Evolutionary conservation across 1,140 invertebrate genomes (phyloP).

Genomic region (Zaprionus taronus): DNA sequence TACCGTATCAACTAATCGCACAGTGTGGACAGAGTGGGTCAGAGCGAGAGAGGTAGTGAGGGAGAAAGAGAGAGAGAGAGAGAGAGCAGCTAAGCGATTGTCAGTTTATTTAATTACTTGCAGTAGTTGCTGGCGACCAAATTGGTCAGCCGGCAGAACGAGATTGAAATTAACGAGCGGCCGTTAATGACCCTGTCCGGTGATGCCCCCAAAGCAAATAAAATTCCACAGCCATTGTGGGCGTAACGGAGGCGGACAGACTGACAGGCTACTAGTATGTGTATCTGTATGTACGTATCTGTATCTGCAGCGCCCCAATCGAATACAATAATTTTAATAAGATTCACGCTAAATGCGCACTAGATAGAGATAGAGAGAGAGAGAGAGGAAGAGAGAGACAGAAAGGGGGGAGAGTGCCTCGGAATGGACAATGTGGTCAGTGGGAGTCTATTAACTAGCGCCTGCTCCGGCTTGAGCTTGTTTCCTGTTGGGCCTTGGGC

Average conservation of each 20-base stretch:
- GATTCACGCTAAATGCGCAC: constrained; percentile 24
- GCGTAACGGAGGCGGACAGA: background rate
- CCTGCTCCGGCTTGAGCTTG: background rate
- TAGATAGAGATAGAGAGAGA: background rate
- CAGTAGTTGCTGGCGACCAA: constrained; percentile 21
- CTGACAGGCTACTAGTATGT: background rate
- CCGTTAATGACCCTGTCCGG: constrained; percentile 64
- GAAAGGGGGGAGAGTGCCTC: background rate
- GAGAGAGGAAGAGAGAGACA: background rate
- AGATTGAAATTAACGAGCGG: constrained; percentile 71
- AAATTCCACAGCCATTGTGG: constrained; percentile 35
- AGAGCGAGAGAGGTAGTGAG: background rate
- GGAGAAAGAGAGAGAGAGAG: background rate
- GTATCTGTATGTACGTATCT: background rate
- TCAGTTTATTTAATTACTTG: constrained; percentile 53
- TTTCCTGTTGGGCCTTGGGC: background rate
- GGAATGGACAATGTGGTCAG: constrained; percentile 35
- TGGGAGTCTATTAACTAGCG: constrained; percentile 39
- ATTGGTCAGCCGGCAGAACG: constrained; percentile 39
- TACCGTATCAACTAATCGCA: constrained; percentile 31
- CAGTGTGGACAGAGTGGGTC: background rate
- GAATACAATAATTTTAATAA: constrained; percentile 50
- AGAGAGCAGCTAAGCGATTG: constrained; percentile 34
- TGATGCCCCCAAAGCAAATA: constrained; percentile 46
- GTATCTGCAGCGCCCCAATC: constrained; percentile 25